Conservation (phyloP, 1,140 invertebrate species). For the Muscidifurax raptorellus region DNA sequence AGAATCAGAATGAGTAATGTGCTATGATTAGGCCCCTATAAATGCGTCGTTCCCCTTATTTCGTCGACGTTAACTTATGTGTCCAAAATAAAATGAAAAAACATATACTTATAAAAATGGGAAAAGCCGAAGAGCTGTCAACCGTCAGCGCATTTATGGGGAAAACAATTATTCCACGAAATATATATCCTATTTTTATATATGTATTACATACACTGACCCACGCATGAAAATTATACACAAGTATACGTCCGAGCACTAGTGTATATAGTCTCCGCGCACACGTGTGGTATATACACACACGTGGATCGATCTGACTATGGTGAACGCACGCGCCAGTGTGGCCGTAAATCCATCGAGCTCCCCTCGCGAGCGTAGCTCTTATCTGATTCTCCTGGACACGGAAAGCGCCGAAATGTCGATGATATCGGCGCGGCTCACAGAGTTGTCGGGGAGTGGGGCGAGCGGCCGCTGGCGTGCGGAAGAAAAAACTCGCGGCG, state of each 20-base stretch:
- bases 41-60: no score
- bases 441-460: no score
- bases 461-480: not conserved
- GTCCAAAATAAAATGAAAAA: not conserved
- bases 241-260: not conserved
- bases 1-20: no score
- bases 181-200: not conserved
- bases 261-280: no score
- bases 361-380: not conserved
- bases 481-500: not conserved
- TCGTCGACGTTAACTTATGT: no score
- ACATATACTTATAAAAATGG: not conserved
- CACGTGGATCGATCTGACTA: not conserved
- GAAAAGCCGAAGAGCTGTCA: no score
- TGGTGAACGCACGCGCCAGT: not conserved
- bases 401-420: slow-evolving; percentile 14
- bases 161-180: not conserved
- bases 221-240: not conserved
- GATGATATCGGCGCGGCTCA: not conserved
- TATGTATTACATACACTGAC: not conserved
- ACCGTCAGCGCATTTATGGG: not conserved
- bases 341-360: slow-evolving; percentile 16
- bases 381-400: not conserved
- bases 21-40: no score
- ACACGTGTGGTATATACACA: not conserved